Evolutionary conservation across 1,140 invertebrate species (phyloP).

Genomic region (Tetragnatha versicolor): DNA sequence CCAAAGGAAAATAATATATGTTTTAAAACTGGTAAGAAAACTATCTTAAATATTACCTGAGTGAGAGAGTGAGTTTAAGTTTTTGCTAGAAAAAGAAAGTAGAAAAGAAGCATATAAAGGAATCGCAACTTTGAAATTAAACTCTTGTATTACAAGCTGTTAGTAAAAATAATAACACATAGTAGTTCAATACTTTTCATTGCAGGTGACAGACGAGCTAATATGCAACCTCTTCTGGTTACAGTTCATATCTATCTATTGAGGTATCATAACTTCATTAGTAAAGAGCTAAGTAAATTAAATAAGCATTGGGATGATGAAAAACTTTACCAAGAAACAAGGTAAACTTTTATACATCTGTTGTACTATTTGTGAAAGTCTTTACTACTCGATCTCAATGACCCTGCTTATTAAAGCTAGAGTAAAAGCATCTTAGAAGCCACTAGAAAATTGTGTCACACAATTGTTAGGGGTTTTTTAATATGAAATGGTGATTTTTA

Average conservation of each 20-base stretch:
- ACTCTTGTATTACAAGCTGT: not conserved
- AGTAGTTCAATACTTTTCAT: not conserved
- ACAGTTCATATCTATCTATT: conserved; percentile 52
- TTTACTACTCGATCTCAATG: too few species aligned
- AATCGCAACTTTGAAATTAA: too few species aligned
- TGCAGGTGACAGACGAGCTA: conserved; percentile 59
- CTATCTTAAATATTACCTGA: not conserved
- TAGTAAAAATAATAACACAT: not conserved
- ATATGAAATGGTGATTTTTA: too few species aligned
- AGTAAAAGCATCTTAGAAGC: too few species aligned
- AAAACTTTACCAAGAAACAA: conserved; percentile 80
- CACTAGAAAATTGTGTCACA: too few species aligned
- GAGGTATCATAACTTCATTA: conserved; percentile 61
- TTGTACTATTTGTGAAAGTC: too few species aligned
- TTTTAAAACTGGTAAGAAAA: conserved; percentile 19
- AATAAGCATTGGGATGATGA: conserved; percentile 91
- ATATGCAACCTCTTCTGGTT: conserved; percentile 12
- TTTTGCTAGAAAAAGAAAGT: too few species aligned
- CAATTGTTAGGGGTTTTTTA: too few species aligned
- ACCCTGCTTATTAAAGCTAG: too few species aligned
- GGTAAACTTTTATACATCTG: conserved; percentile 52
- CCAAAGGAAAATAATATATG: conserved; percentile 31
- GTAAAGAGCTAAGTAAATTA: conserved; percentile 67
- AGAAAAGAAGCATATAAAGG: too few species aligned
- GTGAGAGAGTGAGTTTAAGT: too few species aligned